Percentiles rank a stretch among this genome's conserved stretches.
These are phyloP conservation scores for Aleadryas rufinucha DNA, from an alignment of 2,113 vertebrate species.

Conservation along the genomic window DNA sequence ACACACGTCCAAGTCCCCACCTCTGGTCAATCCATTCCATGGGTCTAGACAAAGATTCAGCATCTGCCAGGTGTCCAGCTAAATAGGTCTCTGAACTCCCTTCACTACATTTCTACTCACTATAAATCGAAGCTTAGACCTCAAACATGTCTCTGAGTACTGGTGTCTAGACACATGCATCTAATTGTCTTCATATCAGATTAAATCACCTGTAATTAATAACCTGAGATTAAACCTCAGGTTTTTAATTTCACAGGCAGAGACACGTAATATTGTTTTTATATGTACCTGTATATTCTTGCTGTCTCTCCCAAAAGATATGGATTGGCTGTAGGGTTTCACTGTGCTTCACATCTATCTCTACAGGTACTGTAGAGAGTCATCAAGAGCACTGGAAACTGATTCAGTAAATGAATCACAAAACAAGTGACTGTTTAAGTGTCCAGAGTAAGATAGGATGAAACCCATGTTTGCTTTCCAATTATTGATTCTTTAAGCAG, in stretches of 20 bases:
- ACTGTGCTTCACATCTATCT: neutral
- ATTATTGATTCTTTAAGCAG: neutral
- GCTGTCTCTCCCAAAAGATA: neutral
- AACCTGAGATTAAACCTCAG: too few relatives aligned
- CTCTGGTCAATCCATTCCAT: neutral
- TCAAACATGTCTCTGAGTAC: neutral
- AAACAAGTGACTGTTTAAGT: neutral
- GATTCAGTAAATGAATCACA: neutral
- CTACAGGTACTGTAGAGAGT: neutral
- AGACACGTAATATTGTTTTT: neutral
- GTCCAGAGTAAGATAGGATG: neutral
- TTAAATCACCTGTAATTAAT: too few relatives aligned
- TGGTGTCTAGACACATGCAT: neutral
- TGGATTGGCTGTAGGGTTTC: neutral
- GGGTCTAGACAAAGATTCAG: neutral
- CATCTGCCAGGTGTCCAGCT: neutral
- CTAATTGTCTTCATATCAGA: neutral
- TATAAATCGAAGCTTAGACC: neutral
- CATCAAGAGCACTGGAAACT: neutral
- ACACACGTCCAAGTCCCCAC: neutral
- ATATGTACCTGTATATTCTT: neutral
- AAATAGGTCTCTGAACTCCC: neutral
- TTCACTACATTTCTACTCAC: neutral
- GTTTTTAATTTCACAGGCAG: neutral
- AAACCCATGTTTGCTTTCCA: neutral